Base-by-base conservation (phyloP, 1,140 invertebrate species). In the Sinella curviseta region DNA sequence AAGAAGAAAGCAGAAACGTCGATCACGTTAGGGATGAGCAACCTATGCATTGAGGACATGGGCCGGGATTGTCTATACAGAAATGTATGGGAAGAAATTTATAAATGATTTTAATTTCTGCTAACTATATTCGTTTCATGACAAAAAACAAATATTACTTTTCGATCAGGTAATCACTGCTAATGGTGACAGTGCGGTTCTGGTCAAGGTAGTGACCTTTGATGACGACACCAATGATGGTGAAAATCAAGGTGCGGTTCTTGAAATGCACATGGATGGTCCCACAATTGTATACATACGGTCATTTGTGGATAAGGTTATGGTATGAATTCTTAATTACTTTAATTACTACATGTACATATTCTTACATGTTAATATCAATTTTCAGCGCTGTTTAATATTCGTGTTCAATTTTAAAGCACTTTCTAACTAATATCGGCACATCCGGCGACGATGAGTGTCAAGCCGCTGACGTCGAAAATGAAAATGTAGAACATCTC, bases 391-490 rank as follows among this genome's bases (percentile, higher is more conserved):
- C 95, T 96, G 2, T n/a, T n/a, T n/a, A n/a, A n/a, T n/a, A n/a
- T n/a, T n/a, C n/a, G n/a, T n/a, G n/a, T n/a, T n/a, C n/a, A n/a
- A n/a, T n/a, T n/a, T n/a, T n/a, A n/a, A n/a, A n/a, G n/a, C n/a
- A n/a, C n/a, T n/a, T n/a, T n/a, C n/a, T n/a, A n/a, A n/a, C n/a
- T n/a, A n/a, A n/a, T n/a, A n/a, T n/a, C n/a, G n/a, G n/a, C n/a
- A n/a, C n/a, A n/a, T n/a, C n/a, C n/a, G n/a, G n/a, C n/a, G n/a
- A n/a, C n/a, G n/a, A n/a, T n/a, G n/a, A n/a, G n/a, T n/a, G n/a
- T n/a, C n/a, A n/a, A n/a, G n/a, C n/a, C n/a, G 95, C 95, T 0
- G 94, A 95, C 86, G 90, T 90, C 4, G 96, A 96, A 0, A 93
- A 92, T 80, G 93, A 95, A 35, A 96, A 95, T 84, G 93, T 96